Conservation (phyloP, 2,888 invertebrate species). For the Catocala sponsa region DNA sequence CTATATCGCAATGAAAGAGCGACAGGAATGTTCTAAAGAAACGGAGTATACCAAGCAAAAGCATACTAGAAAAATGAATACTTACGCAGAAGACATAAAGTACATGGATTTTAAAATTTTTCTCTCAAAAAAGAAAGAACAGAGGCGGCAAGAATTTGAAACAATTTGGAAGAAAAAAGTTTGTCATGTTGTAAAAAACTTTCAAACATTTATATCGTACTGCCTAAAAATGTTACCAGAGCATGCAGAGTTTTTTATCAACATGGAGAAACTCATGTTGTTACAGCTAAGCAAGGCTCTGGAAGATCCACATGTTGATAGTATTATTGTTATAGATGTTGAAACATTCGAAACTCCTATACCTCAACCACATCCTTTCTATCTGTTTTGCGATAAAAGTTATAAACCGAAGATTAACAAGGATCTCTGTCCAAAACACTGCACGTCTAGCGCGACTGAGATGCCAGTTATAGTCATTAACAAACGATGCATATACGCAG, state of each 20-base stretch:
- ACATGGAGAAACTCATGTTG: slow-evolving; percentile 80
- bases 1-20: slow-evolving; percentile 80
- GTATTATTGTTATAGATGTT: slow-evolving; percentile 66
- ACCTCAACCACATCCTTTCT: slow-evolving; percentile 72
- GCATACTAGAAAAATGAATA: slow-evolving; percentile 68
- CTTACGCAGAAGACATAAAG: slow-evolving; percentile 60
- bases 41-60: slow-evolving; percentile 58
- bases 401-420: slow-evolving; percentile 65
- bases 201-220: slow-evolving; percentile 77
- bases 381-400: slow-evolving; percentile 72
- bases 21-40: slow-evolving; percentile 69
- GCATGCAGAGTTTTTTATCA: slow-evolving; percentile 79
- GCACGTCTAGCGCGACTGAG: slow-evolving; percentile 69
- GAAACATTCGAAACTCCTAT: slow-evolving; percentile 59
- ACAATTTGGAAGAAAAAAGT: slow-evolving; percentile 76
- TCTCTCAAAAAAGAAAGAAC: slow-evolving; percentile 64
- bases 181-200: slow-evolving; percentile 75
- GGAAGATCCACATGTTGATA: slow-evolving; percentile 67
- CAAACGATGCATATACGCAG: slow-evolving; percentile 74
- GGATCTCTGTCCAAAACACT: slow-evolving; percentile 70
- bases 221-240: slow-evolving; percentile 74
- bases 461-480: slow-evolving; percentile 77
- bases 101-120: slow-evolving; percentile 68
- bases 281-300: slow-evolving; percentile 71
- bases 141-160: slow-evolving; percentile 60